Percentiles rank a stretch among this genome's conserved stretches.
Conservation (phyloP, 2,888 invertebrate genomes). For the Willowsia nigromaculata region DNA sequence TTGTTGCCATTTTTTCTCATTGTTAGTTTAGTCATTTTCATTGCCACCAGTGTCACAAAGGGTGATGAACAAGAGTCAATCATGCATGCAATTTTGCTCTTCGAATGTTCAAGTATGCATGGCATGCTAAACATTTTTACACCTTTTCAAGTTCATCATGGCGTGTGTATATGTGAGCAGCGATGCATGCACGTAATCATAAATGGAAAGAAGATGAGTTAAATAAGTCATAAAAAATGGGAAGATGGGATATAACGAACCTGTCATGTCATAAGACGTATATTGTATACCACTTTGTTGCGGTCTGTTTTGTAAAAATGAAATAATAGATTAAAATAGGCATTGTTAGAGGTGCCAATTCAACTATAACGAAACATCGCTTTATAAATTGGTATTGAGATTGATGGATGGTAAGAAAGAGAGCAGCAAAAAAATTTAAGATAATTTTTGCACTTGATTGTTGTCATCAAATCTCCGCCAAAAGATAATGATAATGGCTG, state of each 20-base stretch:
- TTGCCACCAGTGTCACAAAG: conserved; percentile 37
- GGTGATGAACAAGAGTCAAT: conserved; percentile 37
- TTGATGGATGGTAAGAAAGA: not conserved
- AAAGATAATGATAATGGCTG: conserved; percentile 40
- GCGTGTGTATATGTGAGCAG: not conserved
- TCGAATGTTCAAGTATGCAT: not conserved
- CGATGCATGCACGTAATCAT: not conserved
- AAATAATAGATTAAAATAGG: not conserved
- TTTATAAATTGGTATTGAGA: not conserved
- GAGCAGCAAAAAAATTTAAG: not conserved
- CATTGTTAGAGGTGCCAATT: not conserved
- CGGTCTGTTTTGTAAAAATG: not conserved
- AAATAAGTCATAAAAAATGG: conserved; percentile 22
- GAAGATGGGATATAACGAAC: not conserved
- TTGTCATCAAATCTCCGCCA: conserved; percentile 25
- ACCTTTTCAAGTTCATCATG: conserved; percentile 59
- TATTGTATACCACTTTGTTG: not conserved
- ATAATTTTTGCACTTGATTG: conserved; percentile 16
- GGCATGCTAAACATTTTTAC: conserved; percentile 39
- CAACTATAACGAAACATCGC: not conserved
- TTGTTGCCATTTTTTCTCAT: conserved; percentile 26
- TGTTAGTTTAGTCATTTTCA: conserved; percentile 39
- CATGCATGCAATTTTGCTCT: conserved; percentile 39
- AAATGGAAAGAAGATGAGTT: not conserved
- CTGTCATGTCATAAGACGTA: conserved; percentile 10